phyloP scores from a whole-genome alignment of 2,888 invertebrate species.

The Epistrophella euchroma region DNA sequence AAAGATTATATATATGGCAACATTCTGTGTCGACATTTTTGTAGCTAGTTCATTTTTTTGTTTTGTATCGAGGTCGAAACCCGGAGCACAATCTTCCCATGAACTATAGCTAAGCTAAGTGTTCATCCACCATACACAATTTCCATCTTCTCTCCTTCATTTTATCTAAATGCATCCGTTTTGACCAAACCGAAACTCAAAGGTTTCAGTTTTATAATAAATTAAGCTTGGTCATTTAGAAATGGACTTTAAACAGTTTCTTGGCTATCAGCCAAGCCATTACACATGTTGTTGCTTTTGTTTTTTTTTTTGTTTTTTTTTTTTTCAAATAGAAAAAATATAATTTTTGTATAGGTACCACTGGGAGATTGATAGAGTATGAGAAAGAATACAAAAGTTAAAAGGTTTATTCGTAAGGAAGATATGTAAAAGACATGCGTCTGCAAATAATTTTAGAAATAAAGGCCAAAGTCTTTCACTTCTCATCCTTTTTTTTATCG shows the following conservation, averaged over 20 bases:
- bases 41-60: not conserved
- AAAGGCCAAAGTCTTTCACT: too few species aligned
- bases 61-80: not conserved
- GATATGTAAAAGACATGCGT: not conserved
- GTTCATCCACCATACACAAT: not conserved
- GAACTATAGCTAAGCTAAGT: not conserved
- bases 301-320: too few species aligned
- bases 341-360: too few species aligned
- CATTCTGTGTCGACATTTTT: not conserved
- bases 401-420: too few species aligned
- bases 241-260: not conserved
- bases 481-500: too few species aligned
- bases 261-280: not conserved
- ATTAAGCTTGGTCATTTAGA: not conserved
- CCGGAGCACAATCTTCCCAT: not conserved
- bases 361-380: not conserved
- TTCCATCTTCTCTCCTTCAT: not conserved
- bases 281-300: not conserved
- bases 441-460: not conserved
- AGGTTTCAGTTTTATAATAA: not conserved
- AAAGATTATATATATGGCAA: not conserved
- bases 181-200: not conserved
- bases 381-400: too few species aligned
- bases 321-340: not conserved
- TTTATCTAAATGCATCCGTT: not conserved